A percentile compares a stretch with the other conserved stretches of the same genome.
These are phyloP conservation scores for Xylophagus ater DNA, from an alignment of 2,888 invertebrate species.

Conservation along the genomic window DNA sequence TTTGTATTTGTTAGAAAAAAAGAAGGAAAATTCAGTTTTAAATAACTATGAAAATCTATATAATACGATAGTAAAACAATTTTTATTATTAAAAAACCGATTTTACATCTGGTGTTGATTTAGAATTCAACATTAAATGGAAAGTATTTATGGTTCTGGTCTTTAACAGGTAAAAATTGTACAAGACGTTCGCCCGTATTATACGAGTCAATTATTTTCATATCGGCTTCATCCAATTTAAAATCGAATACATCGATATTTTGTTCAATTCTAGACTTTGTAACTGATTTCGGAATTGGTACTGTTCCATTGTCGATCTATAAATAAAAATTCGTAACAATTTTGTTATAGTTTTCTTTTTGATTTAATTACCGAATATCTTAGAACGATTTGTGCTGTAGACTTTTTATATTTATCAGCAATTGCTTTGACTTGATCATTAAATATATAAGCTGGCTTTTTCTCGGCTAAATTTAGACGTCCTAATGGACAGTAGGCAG, in stretches of 20 bases:
- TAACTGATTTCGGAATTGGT: conserved; percentile 48
- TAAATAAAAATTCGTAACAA: conserved; percentile 10
- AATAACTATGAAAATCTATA: too few species aligned
- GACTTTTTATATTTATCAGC: conserved; percentile 56
- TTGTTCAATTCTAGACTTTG: conserved; percentile 40
- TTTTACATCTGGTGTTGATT: too few species aligned
- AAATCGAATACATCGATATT: conserved; percentile 51
- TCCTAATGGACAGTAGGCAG: conserved; percentile 71
- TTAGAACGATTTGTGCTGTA: conserved; percentile 57
- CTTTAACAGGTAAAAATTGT: too few species aligned
- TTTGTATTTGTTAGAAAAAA: too few species aligned
- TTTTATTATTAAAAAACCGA: too few species aligned
- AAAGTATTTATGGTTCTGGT: too few species aligned
- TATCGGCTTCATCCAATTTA: conserved; percentile 42
- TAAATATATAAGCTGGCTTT: conserved; percentile 47
- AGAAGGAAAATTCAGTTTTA: too few species aligned
- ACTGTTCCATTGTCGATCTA: conserved; percentile 32
- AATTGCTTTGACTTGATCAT: conserved; percentile 44
- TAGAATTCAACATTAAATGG: too few species aligned
- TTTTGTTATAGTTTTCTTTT: too few species aligned
- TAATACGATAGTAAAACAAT: too few species aligned
- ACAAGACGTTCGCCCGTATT: conserved; percentile 5
- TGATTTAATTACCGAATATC: conserved; percentile 34
- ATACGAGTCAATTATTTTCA: conserved; percentile 22
- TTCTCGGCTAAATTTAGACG: conserved; percentile 62